A percentile compares a stretch with the other conserved stretches of the same genome.
Conservation (phyloP, 2,888 invertebrate genomes). For the Gastracanthus pulcherrimus region DNA sequence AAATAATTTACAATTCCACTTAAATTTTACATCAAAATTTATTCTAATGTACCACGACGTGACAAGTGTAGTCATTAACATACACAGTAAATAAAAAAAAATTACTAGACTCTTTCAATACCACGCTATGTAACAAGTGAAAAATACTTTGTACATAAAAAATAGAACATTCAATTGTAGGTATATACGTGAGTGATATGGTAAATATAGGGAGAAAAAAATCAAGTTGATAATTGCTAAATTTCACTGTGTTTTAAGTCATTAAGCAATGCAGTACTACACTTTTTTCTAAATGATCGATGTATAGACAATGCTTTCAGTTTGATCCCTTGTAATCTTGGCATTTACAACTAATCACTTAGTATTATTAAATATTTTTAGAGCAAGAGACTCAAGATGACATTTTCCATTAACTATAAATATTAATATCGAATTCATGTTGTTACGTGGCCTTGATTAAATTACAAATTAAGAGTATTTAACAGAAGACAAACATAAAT, state of each 20-base stretch:
- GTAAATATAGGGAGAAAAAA: too few species aligned
- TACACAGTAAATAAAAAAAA: neutral
- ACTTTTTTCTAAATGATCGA: too few species aligned
- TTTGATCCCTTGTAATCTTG: too few species aligned
- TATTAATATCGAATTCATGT: neutral
- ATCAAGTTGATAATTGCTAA: too few species aligned
- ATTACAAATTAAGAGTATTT: neutral
- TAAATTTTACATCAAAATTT: neutral
- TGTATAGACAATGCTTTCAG: too few species aligned
- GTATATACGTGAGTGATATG: too few species aligned
- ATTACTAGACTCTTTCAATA: neutral
- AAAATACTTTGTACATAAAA: too few species aligned
- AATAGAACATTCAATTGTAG: too few species aligned
- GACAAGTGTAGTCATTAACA: slow-evolving; percentile 8
- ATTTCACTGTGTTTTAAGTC: too few species aligned
- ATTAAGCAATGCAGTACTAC: too few species aligned
- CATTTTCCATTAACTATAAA: neutral
- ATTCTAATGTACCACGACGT: neutral
- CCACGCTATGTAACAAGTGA: too few species aligned
- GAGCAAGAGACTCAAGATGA: neutral
- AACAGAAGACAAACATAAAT: neutral
- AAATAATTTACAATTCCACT: slow-evolving; percentile 15
- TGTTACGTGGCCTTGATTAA: neutral
- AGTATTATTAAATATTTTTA: neutral
- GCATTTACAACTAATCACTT: neutral